Base-by-base conservation (phyloP, 2,888 invertebrate genomes). In the Lepidochrysops patricia region DNA sequence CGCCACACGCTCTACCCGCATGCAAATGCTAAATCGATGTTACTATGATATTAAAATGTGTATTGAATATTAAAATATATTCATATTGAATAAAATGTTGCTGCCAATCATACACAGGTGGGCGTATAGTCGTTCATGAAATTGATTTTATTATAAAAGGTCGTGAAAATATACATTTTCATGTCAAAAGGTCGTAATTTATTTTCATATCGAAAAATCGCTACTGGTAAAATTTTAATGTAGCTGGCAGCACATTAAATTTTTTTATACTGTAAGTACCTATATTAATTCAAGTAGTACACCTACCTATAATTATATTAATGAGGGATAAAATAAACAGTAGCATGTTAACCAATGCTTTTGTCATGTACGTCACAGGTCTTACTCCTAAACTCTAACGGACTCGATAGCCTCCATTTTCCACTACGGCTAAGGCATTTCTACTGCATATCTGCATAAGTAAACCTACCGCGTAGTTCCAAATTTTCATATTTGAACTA, bases 1-100 rank as follows among this genome's bases (percentile, higher is more conserved):
- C 54, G 54, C 54, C 54, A 54, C 54, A 54, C 54, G 29, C 13
- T 29, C 32, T 15, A 15, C 54, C 19, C 54, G 12, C 54, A 54
- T 54, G 32, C 54, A 32, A 54, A 54, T 32, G 19, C 19, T 29
- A 13, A 29, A 54, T 54, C 54, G 54, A 32, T 54, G 54, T 19
- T 29, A 54, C 29, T 27, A 52, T 27, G 26, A 27, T 27, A 26
- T 26, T 27, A 27, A 26, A 26, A 52, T 54, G 54, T 29, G 9
- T 29, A 54, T 29, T 29, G 19, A 32, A 29, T 19, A 52, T 13
- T n/a, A 49, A 23, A 25, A 25, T 49, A 49, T 25, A 49, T 49
- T 25, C 25, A 25, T 4, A 23, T 19, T n/a, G n/a, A n/a, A n/a
- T n/a, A n/a, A n/a, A 23, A 43, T 43, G 19, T 43, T 19, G 9